Conservation (phyloP, 2,888 invertebrate genomes). For the Diaperis boleti region DNA sequence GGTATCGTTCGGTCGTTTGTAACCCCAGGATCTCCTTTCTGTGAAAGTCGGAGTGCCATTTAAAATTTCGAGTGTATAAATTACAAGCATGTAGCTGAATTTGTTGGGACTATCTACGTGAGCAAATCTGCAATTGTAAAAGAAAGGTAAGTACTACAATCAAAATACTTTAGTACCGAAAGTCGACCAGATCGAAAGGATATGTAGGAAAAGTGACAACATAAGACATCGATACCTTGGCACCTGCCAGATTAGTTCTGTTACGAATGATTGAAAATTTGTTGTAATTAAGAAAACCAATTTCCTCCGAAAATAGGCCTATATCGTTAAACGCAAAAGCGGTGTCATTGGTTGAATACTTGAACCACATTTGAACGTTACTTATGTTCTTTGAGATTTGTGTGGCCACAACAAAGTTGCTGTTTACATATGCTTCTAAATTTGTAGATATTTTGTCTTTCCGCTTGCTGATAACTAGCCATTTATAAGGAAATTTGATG, state of each 20-base stretch:
- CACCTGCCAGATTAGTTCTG: slow-evolving; percentile 5
- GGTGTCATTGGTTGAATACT: background rate
- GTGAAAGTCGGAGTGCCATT: slow-evolving; percentile 18
- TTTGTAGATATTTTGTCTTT: background rate
- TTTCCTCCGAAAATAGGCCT: background rate
- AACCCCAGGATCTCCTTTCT: slow-evolving; percentile 7
- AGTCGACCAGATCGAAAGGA: slow-evolving; percentile 5
- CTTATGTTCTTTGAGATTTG: background rate
- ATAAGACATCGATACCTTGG: slow-evolving; percentile 15
- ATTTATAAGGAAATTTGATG: background rate
- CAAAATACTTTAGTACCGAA: slow-evolving; percentile 4
- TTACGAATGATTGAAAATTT: background rate
- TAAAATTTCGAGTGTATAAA: slow-evolving; percentile 8
- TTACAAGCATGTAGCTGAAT: background rate
- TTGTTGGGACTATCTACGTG: slow-evolving; percentile 10
- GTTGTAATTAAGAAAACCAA: slow-evolving; percentile 13
- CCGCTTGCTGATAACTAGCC: slow-evolving; percentile 7
- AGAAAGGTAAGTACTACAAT: background rate
- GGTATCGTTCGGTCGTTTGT: background rate
- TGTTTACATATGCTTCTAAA: background rate
- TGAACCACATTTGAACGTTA: background rate
- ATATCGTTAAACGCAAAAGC: slow-evolving; percentile 1
- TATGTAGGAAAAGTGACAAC: slow-evolving; percentile 8
- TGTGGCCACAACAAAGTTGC: slow-evolving; percentile 14
- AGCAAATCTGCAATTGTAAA: background rate